Percentiles rank a stretch among this genome's conserved stretches.
phyloP scores from a whole-genome alignment of 2,797 vertebrate species.

The Discoglossus pictus region DNA sequence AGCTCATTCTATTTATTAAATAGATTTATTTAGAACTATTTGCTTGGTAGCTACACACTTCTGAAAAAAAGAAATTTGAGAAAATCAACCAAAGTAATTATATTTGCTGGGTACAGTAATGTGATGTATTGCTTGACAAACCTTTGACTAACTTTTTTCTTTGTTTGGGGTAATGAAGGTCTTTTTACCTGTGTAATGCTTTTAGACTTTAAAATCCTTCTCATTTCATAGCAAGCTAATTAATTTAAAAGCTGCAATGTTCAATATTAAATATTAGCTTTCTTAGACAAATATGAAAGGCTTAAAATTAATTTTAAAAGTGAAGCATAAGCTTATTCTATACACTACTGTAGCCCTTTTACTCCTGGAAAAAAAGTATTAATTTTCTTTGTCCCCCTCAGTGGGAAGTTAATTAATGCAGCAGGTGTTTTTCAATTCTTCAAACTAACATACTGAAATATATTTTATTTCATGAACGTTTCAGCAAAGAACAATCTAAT shows the following conservation, averaged over 20 bases:
- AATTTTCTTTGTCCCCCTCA: no score
- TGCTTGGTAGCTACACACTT: conserved; percentile 8
- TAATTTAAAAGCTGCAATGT: conserved; percentile 8
- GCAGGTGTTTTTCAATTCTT: no score
- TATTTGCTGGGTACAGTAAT: neutral
- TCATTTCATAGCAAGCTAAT: conserved; percentile 14
- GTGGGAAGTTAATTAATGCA: no score
- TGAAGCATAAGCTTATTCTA: no score
- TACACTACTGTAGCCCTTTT: no score
- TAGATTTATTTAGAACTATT: conserved; percentile 26
- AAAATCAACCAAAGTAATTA: neutral
- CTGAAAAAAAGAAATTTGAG: conserved; percentile 7
- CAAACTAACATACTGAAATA: no score
- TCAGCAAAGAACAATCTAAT: no score
- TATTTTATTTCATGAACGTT: no score
- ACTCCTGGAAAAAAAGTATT: no score
- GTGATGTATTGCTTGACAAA: conserved; percentile 22
- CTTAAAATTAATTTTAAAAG: no score
- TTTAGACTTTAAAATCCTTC: conserved; percentile 12
- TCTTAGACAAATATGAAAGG: no score
- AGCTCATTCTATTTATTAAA: conserved; percentile 24
- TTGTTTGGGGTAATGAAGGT: conserved; percentile 4
- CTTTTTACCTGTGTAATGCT: conserved; percentile 23
- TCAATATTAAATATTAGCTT: neutral
- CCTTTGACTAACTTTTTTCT: neutral